Conservation (phyloP, 2,797 vertebrate genomes). For the Tamandua tetradactyla region DNA sequence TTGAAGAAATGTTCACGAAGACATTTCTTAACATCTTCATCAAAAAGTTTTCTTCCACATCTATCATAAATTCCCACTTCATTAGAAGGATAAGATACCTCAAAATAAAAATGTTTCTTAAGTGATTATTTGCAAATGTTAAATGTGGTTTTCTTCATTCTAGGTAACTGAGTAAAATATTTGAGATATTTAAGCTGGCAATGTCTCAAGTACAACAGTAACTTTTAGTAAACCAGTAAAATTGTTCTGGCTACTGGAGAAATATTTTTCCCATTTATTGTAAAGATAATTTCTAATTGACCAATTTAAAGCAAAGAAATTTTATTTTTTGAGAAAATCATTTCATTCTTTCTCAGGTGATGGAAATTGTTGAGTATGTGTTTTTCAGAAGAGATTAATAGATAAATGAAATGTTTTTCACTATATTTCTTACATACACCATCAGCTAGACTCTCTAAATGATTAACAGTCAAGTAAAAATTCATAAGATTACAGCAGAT, state of each 20-base stretch:
- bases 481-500: slow-evolving; percentile 11
- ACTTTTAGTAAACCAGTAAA: slow-evolving; percentile 77
- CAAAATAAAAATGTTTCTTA: slow-evolving; percentile 65
- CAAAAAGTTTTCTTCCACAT: neutral
- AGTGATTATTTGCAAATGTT: slow-evolving; percentile 81
- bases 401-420: slow-evolving; percentile 53
- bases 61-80: slow-evolving; percentile 45
- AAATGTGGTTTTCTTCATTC: slow-evolving; percentile 65
- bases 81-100: slow-evolving; percentile 63
- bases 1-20: neutral
- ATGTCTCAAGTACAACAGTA: slow-evolving; percentile 72
- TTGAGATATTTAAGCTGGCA: slow-evolving; percentile 79
- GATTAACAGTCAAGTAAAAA: slow-evolving; percentile 52
- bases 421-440: slow-evolving; percentile 19
- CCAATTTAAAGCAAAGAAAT: neutral
- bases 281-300: slow-evolving; percentile 71
- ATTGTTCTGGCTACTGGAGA: slow-evolving; percentile 72
- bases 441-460: neutral
- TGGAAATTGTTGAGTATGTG: neutral
- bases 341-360: neutral
- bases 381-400: slow-evolving; percentile 17
- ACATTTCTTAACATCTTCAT: neutral
- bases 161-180: slow-evolving; percentile 73
- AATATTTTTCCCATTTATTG: slow-evolving; percentile 76
- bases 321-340: slow-evolving; percentile 36